phyloP scores from a whole-genome alignment of 2,888 invertebrate species.

The Pollenia amentaria region DNA sequence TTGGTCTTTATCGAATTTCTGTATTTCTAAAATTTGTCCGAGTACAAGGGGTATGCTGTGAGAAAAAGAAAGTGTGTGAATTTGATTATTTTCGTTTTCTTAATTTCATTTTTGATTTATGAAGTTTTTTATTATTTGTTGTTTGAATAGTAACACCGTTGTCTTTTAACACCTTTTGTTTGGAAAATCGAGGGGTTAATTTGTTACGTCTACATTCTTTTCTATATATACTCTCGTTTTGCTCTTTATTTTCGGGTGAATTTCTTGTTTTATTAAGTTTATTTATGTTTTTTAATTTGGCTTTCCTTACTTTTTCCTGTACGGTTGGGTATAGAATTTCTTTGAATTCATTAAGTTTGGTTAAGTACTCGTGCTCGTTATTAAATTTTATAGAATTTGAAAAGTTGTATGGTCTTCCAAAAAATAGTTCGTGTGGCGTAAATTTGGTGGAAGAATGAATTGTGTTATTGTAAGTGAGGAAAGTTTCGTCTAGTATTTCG shows the following conservation, averaged over 20 bases:
- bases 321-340: background rate
- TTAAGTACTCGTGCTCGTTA: conserved; percentile 20
- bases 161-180: too few species aligned
- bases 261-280: too few species aligned
- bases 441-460: conserved; percentile 36
- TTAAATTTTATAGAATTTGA: background rate
- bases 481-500: background rate
- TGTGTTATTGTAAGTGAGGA: conserved; percentile 37
- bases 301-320: conserved; percentile 1
- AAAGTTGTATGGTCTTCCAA: too few species aligned
- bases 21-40: conserved; percentile 6
- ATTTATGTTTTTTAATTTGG: background rate
- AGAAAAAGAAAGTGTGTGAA: background rate
- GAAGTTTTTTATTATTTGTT: too few species aligned
- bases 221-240: background rate
- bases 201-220: background rate
- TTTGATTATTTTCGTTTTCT: too few species aligned
- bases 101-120: too few species aligned
- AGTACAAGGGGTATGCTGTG: conserved; percentile 10
- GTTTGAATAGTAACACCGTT: too few species aligned
- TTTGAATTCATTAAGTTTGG: background rate
- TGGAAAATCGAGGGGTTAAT: too few species aligned
- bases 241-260: background rate
- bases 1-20: background rate
- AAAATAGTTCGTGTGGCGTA: conserved; percentile 14